A percentile compares a stretch with the other conserved stretches of the same genome.
Conservation (phyloP, 2,113 vertebrate genomes). For the Heterotis niloticus region DNA sequence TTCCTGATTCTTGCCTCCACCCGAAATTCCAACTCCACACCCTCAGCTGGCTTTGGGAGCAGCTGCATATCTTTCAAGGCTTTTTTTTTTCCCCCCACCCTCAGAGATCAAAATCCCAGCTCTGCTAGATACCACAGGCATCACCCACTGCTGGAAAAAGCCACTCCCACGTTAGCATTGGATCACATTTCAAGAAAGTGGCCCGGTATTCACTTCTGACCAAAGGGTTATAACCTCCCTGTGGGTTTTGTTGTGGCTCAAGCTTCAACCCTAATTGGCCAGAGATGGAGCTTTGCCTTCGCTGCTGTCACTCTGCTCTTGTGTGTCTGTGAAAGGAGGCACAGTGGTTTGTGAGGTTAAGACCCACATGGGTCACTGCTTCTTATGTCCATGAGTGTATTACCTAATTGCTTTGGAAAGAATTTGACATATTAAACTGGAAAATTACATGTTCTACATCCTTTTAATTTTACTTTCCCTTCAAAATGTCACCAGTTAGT, state of each 20-base stretch:
- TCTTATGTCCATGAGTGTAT: too few species aligned
- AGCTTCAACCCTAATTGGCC: constrained; percentile 10
- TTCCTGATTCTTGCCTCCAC: neutral
- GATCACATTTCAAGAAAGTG: constrained; percentile 12
- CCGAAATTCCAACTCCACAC: too few species aligned
- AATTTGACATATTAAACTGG: too few species aligned
- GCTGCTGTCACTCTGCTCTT: neutral
- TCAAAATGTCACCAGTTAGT: too few species aligned
- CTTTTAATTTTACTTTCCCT: too few species aligned
- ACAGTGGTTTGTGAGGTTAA: too few species aligned
- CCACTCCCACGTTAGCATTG: constrained; percentile 11
- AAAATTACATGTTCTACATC: too few species aligned
- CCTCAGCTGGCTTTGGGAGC: too few species aligned
- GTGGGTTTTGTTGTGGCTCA: neutral
- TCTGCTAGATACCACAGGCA: neutral
- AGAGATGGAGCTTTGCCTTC: neutral
- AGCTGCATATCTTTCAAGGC: too few species aligned
- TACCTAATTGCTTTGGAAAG: too few species aligned
- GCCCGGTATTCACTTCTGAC: neutral
- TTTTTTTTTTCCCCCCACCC: neutral
- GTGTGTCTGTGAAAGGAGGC: neutral
- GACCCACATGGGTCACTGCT: too few species aligned
- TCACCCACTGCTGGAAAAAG: constrained; percentile 4
- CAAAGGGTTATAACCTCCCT: neutral
- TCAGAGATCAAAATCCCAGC: neutral